Conservation (phyloP, 2,888 invertebrate genomes). For the Bellardia pandia region DNA sequence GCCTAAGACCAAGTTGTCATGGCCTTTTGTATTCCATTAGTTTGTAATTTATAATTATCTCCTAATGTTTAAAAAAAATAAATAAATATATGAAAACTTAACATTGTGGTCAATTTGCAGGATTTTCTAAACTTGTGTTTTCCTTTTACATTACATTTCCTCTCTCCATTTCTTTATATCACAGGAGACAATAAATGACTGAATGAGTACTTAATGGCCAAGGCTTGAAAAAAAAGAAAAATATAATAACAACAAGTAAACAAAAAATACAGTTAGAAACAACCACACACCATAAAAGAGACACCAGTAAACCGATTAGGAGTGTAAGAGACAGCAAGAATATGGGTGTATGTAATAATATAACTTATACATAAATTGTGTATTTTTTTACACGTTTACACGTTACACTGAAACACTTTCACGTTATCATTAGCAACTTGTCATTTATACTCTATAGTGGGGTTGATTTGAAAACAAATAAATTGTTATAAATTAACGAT, state of each 20-base stretch:
- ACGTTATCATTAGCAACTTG: constrained; percentile 26
- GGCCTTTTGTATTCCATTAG: too few species aligned
- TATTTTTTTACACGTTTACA: constrained; percentile 50
- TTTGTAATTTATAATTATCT: too few species aligned
- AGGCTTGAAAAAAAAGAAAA: constrained; percentile 2
- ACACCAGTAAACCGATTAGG: too few species aligned
- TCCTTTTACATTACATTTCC: background rate
- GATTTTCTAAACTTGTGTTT: background rate
- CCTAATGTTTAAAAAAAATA: too few species aligned
- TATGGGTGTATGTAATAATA: background rate
- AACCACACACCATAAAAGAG: background rate
- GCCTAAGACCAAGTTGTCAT: too few species aligned
- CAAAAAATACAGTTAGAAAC: background rate
- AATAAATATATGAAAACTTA: background rate
- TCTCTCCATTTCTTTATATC: background rate
- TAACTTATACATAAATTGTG: constrained; percentile 30
- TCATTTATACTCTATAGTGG: background rate
- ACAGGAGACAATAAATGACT: background rate
- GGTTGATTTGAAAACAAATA: background rate
- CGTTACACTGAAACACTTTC: constrained; percentile 8
- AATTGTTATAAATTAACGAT: too few species aligned
- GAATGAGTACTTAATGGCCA: background rate
- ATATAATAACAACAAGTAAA: background rate
- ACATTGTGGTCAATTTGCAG: constrained; percentile 32
- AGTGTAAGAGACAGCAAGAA: background rate